Evolutionary conservation across 2,797 vertebrate species (phyloP), one percentile per base, ranked within the genome.

Genomic region (Neosalanx taihuensis): DNA sequence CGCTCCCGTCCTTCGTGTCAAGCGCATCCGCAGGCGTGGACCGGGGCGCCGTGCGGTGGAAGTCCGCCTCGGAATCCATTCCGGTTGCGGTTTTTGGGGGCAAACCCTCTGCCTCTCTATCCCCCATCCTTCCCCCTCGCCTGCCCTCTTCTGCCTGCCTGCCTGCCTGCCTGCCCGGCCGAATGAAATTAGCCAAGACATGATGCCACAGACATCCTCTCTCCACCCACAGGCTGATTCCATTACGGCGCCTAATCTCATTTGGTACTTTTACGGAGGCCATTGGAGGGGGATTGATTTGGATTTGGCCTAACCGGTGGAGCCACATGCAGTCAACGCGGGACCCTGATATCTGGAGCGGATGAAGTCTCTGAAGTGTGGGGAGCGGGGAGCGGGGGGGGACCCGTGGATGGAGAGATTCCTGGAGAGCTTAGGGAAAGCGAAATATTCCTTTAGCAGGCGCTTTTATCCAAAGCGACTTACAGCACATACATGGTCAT

Each of bases 131-230:
- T 7, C 20, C 20, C 12, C 20, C 12, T 23, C 3, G 9, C 30
- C 59, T 30, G 10, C 58, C 3, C 9, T 5, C 29, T 9, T 23
- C 59, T 61, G 76, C 76, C 79, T 78, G 41, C 37, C 72, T 31
- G 66, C 75, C 81, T 84, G n/a, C n/a, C n/a, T n/a, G 81, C 70
- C 79, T 76, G 76, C 77, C 77, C 77, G 80, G 80, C 69, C 30
- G 88, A 92, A 91, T 90, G 81, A 86, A 91, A 92, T 90, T 89
- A 90, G 78, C 73, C 82, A 86, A 85, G 88, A 90, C 86, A 87
- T 89, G 87, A 92, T 91, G 88, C 87, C 89, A 88, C 80, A 85
- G 89, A 89, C 89, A 84, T 85, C 86, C 86, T 84, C 85, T 84
- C 86, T 84, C 86, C 86, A 79, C 87, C 89, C 85, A 86, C 80